These are phyloP conservation scores for Hyles lineata DNA, from an alignment of 2,888 invertebrate genomes.

Conservation along the genomic window DNA sequence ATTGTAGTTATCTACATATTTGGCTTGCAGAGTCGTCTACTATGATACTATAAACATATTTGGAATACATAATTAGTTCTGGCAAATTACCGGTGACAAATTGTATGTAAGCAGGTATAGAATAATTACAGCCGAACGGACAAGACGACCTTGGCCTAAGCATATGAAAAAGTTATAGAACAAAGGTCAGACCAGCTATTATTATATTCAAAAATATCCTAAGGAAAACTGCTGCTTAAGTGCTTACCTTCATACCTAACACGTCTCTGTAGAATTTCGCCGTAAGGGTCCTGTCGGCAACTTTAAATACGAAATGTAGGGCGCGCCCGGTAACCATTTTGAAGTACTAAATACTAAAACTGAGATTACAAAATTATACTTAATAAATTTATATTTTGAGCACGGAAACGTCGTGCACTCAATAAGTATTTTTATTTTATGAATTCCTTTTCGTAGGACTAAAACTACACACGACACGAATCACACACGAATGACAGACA, in stretches of 20 bases:
- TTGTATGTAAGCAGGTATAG: neutral
- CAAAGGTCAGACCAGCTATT: neutral
- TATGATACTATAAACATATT: neutral
- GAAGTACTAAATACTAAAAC: constrained; percentile 21
- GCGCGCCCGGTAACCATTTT: constrained; percentile 89
- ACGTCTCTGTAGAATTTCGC: constrained; percentile 95
- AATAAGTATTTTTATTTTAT: neutral
- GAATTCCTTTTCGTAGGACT: neutral
- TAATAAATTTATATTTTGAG: neutral
- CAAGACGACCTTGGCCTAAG: constrained; percentile 28
- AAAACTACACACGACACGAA: neutral
- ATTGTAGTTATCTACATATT: neutral
- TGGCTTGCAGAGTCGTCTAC: neutral
- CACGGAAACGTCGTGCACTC: neutral
- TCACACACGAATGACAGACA: neutral
- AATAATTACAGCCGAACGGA: neutral
- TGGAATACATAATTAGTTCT: constrained; percentile 5
- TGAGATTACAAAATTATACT: constrained; percentile 30
- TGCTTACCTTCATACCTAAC: constrained; percentile 96
- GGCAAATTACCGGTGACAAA: neutral
- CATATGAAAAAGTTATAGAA: neutral
- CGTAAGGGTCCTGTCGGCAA: constrained; percentile 94
- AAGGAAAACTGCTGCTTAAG: neutral
- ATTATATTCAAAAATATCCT: neutral
- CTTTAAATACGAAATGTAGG: constrained; percentile 98